These are phyloP conservation scores for Lydus trimaculatus DNA, from an alignment of 2,888 invertebrate species.

Conservation along the genomic window DNA sequence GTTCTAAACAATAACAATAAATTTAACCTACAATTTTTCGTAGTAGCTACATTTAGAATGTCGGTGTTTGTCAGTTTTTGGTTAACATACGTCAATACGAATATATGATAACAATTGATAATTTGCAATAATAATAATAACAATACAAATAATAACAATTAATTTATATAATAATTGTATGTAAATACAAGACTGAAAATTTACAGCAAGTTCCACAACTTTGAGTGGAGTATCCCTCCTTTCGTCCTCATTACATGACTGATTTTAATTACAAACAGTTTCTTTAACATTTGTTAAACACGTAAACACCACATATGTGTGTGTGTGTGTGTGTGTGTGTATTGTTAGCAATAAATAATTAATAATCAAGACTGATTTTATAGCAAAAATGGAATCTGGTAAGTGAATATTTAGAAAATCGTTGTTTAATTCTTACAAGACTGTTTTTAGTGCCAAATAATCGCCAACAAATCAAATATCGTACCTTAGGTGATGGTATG, in stretches of 20 bases:
- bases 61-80: no score
- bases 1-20: no score
- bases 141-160: no score
- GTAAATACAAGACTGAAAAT: no score
- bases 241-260: neutral
- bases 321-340: neutral
- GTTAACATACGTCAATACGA: no score
- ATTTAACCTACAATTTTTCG: no score
- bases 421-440: neutral
- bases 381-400: neutral
- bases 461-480: neutral
- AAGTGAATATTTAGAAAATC: neutral
- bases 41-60: no score
- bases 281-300: neutral
- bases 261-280: no score
- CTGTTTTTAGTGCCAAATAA: neutral
- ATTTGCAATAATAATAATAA: no score
- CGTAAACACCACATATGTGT: neutral
- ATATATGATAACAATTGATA: no score
- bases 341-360: neutral
- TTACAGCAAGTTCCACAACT: no score
- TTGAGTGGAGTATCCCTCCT: neutral
- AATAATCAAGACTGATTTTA: neutral
- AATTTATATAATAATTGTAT: no score
- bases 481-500: slow-evolving; percentile 82